Evolutionary conservation across 2,113 vertebrate genomes (phyloP).

Genomic region (Prinia subflava): DNA sequence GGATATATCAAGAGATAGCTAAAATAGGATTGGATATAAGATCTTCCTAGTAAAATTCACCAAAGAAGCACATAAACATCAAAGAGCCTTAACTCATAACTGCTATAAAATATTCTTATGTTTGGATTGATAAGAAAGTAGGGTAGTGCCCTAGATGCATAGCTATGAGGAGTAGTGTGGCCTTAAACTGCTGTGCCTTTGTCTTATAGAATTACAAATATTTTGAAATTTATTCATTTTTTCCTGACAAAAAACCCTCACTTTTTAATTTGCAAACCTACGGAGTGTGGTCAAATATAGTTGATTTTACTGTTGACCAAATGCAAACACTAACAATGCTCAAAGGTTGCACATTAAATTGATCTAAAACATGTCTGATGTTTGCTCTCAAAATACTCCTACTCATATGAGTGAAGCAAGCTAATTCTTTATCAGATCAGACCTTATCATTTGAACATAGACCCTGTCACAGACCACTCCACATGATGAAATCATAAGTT

Average conservation of each 20-base stretch:
- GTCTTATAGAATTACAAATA: background rate
- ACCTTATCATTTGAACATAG: background rate
- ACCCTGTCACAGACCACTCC: background rate
- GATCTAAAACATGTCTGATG: background rate
- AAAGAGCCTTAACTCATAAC: constrained; percentile 32
- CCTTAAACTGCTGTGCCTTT: background rate
- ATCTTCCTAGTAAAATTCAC: constrained; percentile 41
- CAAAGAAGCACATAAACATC: constrained; percentile 49
- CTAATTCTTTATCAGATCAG: background rate
- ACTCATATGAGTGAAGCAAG: background rate
- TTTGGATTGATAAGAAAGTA: constrained; percentile 61
- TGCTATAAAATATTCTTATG: constrained; percentile 16
- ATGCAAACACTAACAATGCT: background rate
- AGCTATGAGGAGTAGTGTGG: constrained; percentile 16
- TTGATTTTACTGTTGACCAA: background rate
- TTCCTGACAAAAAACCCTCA: background rate
- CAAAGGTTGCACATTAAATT: background rate
- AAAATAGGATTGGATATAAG: constrained; percentile 36
- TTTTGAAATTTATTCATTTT: background rate
- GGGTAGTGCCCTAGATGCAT: constrained; percentile 58
- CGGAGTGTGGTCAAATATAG: background rate
- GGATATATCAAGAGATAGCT: constrained; percentile 53
- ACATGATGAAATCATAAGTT: background rate
- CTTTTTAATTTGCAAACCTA: background rate
- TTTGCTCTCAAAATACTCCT: background rate